phyloP scores from a whole-genome alignment of 2,888 invertebrate species.

The Eupithecia vulgata region DNA sequence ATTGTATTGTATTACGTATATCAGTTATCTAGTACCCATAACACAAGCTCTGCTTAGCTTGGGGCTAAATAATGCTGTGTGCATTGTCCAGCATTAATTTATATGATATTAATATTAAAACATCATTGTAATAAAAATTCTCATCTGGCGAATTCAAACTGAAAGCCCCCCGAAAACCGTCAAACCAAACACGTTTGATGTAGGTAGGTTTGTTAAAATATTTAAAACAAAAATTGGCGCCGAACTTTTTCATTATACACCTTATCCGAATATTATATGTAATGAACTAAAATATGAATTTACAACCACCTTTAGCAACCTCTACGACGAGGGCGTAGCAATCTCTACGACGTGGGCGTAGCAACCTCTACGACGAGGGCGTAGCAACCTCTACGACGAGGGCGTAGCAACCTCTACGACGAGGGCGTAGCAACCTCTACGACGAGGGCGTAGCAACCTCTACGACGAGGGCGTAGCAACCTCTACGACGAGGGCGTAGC shows the following conservation, averaged over 20 bases:
- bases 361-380: not conserved
- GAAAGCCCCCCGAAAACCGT: not conserved
- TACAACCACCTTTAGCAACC: too few species aligned
- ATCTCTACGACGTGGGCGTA: not conserved
- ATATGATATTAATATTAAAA: too few species aligned
- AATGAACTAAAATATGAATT: too few species aligned
- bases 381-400: not conserved
- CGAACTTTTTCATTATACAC: not conserved
- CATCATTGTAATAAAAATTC: too few species aligned
- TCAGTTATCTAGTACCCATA: too few species aligned
- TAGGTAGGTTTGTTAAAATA: not conserved
- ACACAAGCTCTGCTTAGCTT: too few species aligned
- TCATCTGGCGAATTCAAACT: not conserved
- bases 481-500: not conserved
- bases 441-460: not conserved
- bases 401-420: not conserved
- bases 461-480: not conserved
- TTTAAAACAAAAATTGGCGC: not conserved
- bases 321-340: too few species aligned
- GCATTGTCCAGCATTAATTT: too few species aligned
- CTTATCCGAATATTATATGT: too few species aligned
- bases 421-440: not conserved
- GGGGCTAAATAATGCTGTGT: too few species aligned
- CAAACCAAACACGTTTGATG: not conserved
- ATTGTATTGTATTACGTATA: too few species aligned